Evolutionary conservation across 2,888 invertebrate genomes (phyloP).

Genomic region (Chrysina gloriosa): DNA sequence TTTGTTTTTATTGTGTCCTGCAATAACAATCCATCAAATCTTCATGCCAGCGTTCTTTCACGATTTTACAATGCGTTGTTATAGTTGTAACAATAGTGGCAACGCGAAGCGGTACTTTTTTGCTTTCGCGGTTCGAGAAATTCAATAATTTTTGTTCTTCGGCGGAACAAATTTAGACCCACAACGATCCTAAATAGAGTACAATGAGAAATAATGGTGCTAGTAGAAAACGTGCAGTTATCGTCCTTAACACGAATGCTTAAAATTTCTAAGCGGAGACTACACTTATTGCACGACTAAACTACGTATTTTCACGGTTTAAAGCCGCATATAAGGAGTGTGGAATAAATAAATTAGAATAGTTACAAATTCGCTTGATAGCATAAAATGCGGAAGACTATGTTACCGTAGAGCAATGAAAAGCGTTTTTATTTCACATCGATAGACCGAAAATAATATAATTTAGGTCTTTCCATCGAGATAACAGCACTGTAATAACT

Average conservation of each 20-base stretch:
- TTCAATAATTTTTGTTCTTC: slow-evolving; percentile 38
- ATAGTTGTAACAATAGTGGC: slow-evolving; percentile 21
- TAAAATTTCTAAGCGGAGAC: neutral
- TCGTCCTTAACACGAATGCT: slow-evolving; percentile 22
- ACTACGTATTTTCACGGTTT: slow-evolving; percentile 16
- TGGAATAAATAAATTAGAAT: slow-evolving; percentile 10
- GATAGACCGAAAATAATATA: too few relatives aligned
- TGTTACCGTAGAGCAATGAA: too few relatives aligned
- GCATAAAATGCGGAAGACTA: neutral
- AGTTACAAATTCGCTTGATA: neutral
- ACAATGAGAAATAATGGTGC: slow-evolving; percentile 23
- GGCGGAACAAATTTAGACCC: slow-evolving; percentile 46
- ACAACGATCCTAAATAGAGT: slow-evolving; percentile 39
- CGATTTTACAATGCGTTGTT: slow-evolving; percentile 16
- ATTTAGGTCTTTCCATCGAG: too few relatives aligned
- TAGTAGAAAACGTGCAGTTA: slow-evolving; percentile 24
- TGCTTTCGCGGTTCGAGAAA: slow-evolving; percentile 30
- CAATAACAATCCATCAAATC: slow-evolving; percentile 26
- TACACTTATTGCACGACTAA: slow-evolving; percentile 13
- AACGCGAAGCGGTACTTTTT: slow-evolving; percentile 24
- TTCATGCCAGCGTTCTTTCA: slow-evolving; percentile 1
- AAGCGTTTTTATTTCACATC: too few relatives aligned
- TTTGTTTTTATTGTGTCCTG: slow-evolving; percentile 23
- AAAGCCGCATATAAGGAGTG: neutral
- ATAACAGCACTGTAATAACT: too few relatives aligned